These are phyloP conservation scores for Anguilla pacifica DNA, from an alignment of 2,797 vertebrate genomes.

Conservation along the genomic window DNA sequence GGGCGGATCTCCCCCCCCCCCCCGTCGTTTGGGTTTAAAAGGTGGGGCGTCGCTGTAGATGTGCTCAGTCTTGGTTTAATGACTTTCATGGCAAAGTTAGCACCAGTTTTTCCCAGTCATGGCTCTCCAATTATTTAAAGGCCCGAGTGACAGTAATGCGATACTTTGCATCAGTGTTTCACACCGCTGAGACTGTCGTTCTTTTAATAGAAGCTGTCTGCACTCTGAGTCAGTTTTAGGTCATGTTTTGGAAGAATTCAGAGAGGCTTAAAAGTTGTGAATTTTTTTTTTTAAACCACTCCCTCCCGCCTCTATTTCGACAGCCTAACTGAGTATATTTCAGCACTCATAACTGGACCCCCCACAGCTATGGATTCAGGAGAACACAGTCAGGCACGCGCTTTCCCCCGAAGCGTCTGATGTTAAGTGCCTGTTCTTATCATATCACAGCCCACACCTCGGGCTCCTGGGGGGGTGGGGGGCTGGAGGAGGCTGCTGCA, in stretches of 20 bases:
- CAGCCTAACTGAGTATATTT: too few species aligned
- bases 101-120: conserved; percentile 35
- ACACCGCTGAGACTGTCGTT: background rate
- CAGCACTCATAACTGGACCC: too few species aligned
- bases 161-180: background rate
- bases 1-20: conserved; percentile 46
- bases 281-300: background rate
- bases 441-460: too few species aligned
- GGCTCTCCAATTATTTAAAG: background rate
- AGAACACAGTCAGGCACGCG: too few species aligned
- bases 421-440: too few species aligned
- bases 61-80: conserved; percentile 57
- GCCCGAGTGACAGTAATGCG: background rate
- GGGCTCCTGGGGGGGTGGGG: too few species aligned
- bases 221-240: background rate
- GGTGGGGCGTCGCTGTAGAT: conserved; percentile 49
- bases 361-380: too few species aligned
- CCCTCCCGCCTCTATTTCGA: background rate
- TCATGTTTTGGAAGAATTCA: background rate
- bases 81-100: conserved; percentile 49
- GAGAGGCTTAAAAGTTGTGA: background rate
- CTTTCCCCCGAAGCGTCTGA: too few species aligned
- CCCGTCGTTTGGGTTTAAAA: conserved; percentile 42
- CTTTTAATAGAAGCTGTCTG: background rate
- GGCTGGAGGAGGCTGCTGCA: too few species aligned